phyloP scores from a whole-genome alignment of 2,888 invertebrate species.

The Furcula furcula region DNA sequence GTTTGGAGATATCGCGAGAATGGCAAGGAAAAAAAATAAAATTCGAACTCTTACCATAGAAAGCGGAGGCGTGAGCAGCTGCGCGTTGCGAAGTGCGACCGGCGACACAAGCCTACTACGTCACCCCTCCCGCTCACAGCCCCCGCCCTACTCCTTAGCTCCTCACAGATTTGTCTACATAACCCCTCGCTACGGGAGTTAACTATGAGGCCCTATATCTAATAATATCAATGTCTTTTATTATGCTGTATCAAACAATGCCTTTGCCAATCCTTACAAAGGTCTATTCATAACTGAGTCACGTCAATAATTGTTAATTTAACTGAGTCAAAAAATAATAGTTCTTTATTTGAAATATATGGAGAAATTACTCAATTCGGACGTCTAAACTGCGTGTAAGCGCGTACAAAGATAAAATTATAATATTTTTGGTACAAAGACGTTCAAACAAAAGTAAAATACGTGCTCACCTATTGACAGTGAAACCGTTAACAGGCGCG shows the following conservation, averaged over 20 bases:
- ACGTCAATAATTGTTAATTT: too few relatives aligned
- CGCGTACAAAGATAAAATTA: too few relatives aligned
- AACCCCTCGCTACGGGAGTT: constrained; percentile 48
- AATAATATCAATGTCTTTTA: constrained; percentile 35
- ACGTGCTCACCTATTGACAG: constrained; percentile 49
- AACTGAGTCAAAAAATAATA: too few relatives aligned
- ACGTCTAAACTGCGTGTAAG: constrained; percentile 20
- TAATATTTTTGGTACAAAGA: too few relatives aligned
- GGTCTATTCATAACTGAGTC: too few relatives aligned
- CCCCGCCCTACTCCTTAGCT: constrained; percentile 44
- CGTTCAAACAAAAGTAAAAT: constrained; percentile 43
- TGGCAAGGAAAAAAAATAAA: constrained; percentile 20
- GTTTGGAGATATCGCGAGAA: constrained; percentile 26
- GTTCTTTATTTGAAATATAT: background rate
- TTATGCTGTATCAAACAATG: background rate
- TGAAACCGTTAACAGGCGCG: constrained; percentile 58
- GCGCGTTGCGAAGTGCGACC: constrained; percentile 60
- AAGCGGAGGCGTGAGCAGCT: constrained; percentile 45
- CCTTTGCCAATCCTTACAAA: background rate
- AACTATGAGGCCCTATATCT: constrained; percentile 41
- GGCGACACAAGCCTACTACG: constrained; percentile 51
- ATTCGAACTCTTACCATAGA: constrained; percentile 29
- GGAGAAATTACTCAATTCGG: constrained; percentile 22
- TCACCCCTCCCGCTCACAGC: constrained; percentile 45
- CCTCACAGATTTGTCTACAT: constrained; percentile 57